Evolutionary conservation across 2,888 invertebrate genomes (phyloP), one percentile per base, ranked within the genome.

Genomic region (Noctuana brunneofusca): DNA sequence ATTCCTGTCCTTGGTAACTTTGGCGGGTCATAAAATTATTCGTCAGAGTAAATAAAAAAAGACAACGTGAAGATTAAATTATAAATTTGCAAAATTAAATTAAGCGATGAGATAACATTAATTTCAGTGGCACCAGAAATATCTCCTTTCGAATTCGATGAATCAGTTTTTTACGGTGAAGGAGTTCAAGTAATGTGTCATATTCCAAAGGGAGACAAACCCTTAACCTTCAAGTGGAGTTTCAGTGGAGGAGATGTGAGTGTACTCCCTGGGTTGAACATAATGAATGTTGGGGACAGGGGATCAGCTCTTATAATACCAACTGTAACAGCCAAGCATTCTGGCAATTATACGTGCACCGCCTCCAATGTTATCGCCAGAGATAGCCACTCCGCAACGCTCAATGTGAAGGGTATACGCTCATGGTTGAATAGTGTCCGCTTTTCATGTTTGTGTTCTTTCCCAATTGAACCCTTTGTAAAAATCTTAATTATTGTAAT

Each of bases 181-280:
- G 93, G 93, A 69, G 88, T 93, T 66, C 92, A 92, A 86, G 84
- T 89, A 65, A 91, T 82, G 84, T 95, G 95, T 81, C 92, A 93
- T 66, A 93, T 94, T 58, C 88, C 92, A 43, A 94, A 94, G 81
- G 95, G 95, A 64, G 95, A 96, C 79, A 92, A 93, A 69, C 96
- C 96, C 60, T 92, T 97, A 71, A 93, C 92, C 72, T 94, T 97
- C 78, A 93, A 93, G 63, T 97, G 97, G 96, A 93, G 91, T 71
- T 94, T 95, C 86, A 95, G 95, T 89, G 87, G 92, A 75, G 90
- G 89, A 87, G 92, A 91, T 73, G 88, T 90, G 89, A 88, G 90
- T 87, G 84, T 89, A 64, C 88, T 92, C 73, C 83, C 92, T 74
- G 93, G 94, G 78, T 88, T 94, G 75, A 92, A 93, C 83, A 93